These are phyloP conservation scores for Apis cerana DNA, from an alignment of 1,140 invertebrate genomes.

Conservation along the genomic window DNA sequence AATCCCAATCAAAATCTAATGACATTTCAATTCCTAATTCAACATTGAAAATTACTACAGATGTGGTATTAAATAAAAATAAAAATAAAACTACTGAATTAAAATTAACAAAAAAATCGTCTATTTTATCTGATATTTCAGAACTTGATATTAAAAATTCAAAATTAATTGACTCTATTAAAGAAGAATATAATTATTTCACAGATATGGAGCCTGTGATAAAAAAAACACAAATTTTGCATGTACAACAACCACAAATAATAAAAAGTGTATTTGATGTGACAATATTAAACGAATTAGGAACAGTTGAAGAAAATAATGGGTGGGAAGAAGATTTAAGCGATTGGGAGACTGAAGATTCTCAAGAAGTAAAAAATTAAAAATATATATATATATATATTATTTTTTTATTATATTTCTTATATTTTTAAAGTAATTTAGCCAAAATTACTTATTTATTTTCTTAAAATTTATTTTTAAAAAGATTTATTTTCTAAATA, in stretches of 20 bases:
- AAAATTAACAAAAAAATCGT: conserved; percentile 72
- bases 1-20: conserved; percentile 1
- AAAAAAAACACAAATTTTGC: conserved; percentile 82
- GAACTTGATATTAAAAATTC: conserved; percentile 89
- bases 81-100: conserved; percentile 39
- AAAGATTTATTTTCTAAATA: neutral
- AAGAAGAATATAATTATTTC: conserved; percentile 86
- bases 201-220: conserved; percentile 92
- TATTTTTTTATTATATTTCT: neutral
- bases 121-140: conserved; percentile 84
- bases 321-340: conserved; percentile 77
- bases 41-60: neutral
- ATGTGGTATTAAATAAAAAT: neutral
- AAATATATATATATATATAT: neutral
- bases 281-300: conserved; percentile 57
- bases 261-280: conserved; percentile 75
- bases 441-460: neutral
- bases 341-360: conserved; percentile 71
- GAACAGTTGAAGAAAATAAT: conserved; percentile 67
- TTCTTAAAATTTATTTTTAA: neutral
- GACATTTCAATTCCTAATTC: neutral
- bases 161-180: conserved; percentile 77
- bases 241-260: conserved; percentile 69
- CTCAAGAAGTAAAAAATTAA: conserved; percentile 37
- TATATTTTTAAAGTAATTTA: neutral